Evolutionary conservation across 2,797 vertebrate genomes (phyloP), one percentile per base, ranked within the genome.

Genomic region (Odontamblyopus rebecca): DNA sequence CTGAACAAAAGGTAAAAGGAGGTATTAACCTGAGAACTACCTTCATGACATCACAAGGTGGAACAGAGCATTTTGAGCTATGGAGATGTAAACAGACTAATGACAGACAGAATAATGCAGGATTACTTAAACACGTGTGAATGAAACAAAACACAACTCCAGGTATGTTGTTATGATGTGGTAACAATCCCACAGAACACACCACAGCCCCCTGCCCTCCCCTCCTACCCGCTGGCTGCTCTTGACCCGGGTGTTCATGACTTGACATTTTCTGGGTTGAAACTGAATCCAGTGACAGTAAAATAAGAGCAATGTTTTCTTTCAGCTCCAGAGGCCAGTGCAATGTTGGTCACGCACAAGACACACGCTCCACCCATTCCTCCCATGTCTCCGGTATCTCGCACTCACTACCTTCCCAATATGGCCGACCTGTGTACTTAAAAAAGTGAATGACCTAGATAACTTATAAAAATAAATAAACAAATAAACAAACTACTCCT

Each of bases 231-330:
- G 8, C 9, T 51, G 18, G 50, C 38, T 30, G 1, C 29, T 15
- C 26, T 66, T 61, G 70, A 74, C 65, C 27, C 0, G 3, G 27
- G 61, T 83, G 79, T 75, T 83, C 74, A 79, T 71, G 73, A 70
- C 71, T 60, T 79, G 75, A 82, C 75, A 71, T 85, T 78, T 82
- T 72, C 69, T 65, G 73, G 80, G 82, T 13, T 63, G 76, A 70
- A 78, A 80, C 78, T 73, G 26, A 8, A 71, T 72, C 48, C 60
- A 11, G 2, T 27, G 64, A 72, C 41, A 15, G 69, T 75, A 57
- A 82, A 82, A 79, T 64, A 70, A 78, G 75, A 44, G 66, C 77
- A 51, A 65, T 74, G 71, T 70, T 83, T 79, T 79, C 71, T 61
- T 61, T 68, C 60, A 65, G 41, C 76, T 60, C 64, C 73, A 63